Evolutionary conservation across 2,888 invertebrate species (phyloP).

Genomic region (Glomeris marginata): DNA sequence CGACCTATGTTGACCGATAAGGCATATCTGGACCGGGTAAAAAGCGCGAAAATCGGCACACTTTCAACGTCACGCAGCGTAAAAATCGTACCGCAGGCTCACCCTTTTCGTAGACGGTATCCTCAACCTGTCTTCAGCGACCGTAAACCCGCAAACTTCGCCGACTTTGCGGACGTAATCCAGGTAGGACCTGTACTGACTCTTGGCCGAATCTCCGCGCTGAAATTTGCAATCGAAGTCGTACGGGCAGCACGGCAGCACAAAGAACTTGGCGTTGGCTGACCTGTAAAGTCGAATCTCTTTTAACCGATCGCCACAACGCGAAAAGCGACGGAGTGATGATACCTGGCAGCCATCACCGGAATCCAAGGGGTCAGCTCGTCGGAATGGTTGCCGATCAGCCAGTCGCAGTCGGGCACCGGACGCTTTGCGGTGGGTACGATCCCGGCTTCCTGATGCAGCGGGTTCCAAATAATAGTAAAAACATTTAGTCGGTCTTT

Average conservation of each 20-base stretch:
- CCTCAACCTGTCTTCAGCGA: slow-evolving; percentile 63
- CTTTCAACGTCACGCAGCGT: no score
- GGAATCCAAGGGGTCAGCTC: slow-evolving; percentile 99
- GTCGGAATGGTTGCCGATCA: slow-evolving; percentile 98
- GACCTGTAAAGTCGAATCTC: background rate
- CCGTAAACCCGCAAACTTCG: slow-evolving; percentile 65
- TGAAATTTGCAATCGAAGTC: slow-evolving; percentile 84
- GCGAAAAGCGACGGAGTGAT: background rate
- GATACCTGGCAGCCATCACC: slow-evolving; percentile 61
- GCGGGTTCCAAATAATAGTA: slow-evolving; percentile 8
- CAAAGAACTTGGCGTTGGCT: slow-evolving; percentile 53
- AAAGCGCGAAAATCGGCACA: no score
- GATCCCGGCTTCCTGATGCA: slow-evolving; percentile 48
- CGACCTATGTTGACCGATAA: no score
- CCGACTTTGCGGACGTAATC: slow-evolving; percentile 32
- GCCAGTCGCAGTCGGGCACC: slow-evolving; percentile 68
- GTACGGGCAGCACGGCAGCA: slow-evolving; percentile 88
- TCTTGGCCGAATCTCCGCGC: slow-evolving; percentile 44
- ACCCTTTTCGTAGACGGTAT: slow-evolving; percentile 95
- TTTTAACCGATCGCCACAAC: background rate
- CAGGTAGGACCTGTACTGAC: slow-evolving; percentile 50
- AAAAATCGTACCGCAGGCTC: no score
- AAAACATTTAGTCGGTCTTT: no score
- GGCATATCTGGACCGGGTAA: no score
- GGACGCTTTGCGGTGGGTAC: slow-evolving; percentile 48